Evolutionary conservation across 2,797 vertebrate genomes (phyloP), one percentile per base, ranked within the genome.

Genomic region (Paratrypauchen microcephalus): DNA sequence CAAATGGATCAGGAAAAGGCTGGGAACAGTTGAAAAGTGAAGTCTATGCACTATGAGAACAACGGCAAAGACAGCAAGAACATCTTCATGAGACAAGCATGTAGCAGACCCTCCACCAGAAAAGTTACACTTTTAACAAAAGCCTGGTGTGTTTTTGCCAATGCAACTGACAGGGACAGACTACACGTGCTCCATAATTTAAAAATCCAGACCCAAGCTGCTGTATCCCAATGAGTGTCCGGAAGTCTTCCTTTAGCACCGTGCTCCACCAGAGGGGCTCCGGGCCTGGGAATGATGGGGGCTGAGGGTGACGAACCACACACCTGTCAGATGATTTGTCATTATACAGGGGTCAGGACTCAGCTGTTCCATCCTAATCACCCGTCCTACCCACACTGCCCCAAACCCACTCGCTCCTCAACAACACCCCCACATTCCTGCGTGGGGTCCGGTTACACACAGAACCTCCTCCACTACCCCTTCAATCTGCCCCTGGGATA

Each of bases 321-420:
- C 93, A 96, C 93, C 95, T 95, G 94, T 90, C 86, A 84, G 87
- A 92, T 90, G 92, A 94, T 95, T 91, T 95, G 93, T 96, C 94
- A 95, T 93, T 94, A 87, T 92, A 83, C 88, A 93, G 65, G 91
- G 92, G 93, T 94, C 93, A 93, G 91, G 83, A 85, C 75, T 92
- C 94, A 95, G 94, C 94, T 95, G 94, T 92, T 93, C 91, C 93
- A 87, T 93, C 93, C 92, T 95, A 94, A 93, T 93, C 92, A 93
- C 92, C 91, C 91, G 60, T 82, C 87, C 90, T 88, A 79, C 77
- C 70, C 83, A 85, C 74, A 68, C 75, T 65, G 86, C 89, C 78
- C 71, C 87, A 84, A 86, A 87, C 83, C 79, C 64, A 72, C 85
- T 89, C 80, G 77, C 83, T 88, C 88, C 77, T 77, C 70, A 87